These are phyloP conservation scores for Acrocyrtus sp. DNA, from an alignment of 2,888 invertebrate species.

Conservation along the genomic window DNA sequence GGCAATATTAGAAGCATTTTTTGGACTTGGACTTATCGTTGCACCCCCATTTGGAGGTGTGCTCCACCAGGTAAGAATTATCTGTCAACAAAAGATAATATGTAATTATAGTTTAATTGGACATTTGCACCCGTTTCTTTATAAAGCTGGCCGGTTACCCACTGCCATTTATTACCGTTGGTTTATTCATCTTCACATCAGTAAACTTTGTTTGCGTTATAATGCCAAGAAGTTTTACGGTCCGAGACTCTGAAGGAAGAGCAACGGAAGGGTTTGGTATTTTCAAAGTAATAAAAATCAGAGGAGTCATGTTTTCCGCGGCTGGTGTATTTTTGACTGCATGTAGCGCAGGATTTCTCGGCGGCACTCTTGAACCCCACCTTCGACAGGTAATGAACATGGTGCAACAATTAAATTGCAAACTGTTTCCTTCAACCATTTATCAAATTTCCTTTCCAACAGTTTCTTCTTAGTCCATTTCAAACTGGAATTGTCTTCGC, in stretches of 20 bases:
- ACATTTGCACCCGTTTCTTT: conserved; percentile 35
- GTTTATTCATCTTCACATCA: conserved; percentile 78
- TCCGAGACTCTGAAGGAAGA: conserved; percentile 21
- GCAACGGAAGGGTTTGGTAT: conserved; percentile 47
- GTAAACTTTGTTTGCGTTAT: conserved; percentile 79
- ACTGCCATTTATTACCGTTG: conserved; percentile 83
- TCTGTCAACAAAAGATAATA: background rate
- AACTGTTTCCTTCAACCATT: background rate
- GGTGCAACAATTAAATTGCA: background rate
- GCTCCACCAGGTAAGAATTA: conserved; percentile 29
- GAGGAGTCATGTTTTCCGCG: conserved; percentile 65
- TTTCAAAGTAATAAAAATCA: conserved; percentile 64
- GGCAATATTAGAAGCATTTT: conserved; percentile 66
- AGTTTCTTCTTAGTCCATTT: conserved; percentile 77
- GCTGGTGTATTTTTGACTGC: conserved; percentile 65
- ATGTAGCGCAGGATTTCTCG: conserved; percentile 69
- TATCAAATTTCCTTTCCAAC: background rate
- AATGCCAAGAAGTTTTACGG: conserved; percentile 69
- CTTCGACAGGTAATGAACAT: conserved; percentile 65
- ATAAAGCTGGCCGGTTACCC: conserved; percentile 77
- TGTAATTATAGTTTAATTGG: background rate
- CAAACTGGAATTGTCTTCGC: conserved; percentile 83
- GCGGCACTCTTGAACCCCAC: conserved; percentile 71
- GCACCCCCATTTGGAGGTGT: conserved; percentile 48
- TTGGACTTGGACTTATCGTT: conserved; percentile 68